phyloP scores from a whole-genome alignment of 2,113 vertebrate species.

The Rhineura floridana region DNA sequence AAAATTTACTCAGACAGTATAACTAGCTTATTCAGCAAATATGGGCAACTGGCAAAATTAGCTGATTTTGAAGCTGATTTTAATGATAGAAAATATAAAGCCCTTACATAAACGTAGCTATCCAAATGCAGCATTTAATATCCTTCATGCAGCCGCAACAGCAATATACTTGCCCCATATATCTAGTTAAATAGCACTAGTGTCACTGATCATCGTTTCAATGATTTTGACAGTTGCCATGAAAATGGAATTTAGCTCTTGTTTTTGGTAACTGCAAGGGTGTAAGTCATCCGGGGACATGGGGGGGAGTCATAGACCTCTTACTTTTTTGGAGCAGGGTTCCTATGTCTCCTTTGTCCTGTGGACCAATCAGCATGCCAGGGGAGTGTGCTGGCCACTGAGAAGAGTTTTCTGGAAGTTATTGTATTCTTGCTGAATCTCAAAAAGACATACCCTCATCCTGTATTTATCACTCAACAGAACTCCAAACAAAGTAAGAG shows the following conservation, averaged over 20 bases:
- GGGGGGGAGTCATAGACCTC: too few species aligned
- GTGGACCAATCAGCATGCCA: too few species aligned
- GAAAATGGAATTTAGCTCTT: neutral
- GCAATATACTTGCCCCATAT: neutral
- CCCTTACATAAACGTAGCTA: neutral
- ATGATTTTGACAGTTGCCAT: neutral
- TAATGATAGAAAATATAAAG: neutral
- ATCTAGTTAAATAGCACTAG: neutral
- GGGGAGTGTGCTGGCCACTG: too few species aligned
- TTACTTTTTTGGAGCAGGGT: too few species aligned
- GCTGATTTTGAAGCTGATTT: neutral
- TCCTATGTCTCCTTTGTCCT: too few species aligned
- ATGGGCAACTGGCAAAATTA: conserved; percentile 20
- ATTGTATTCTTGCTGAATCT: too few species aligned
- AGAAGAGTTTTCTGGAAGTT: too few species aligned
- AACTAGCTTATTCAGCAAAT: conserved; percentile 35
- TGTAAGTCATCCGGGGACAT: too few species aligned
- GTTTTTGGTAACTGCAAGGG: neutral
- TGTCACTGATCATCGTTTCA: neutral
- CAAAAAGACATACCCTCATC: too few species aligned
- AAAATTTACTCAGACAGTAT: conserved; percentile 7
- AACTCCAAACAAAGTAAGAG: too few species aligned
- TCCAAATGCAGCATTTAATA: neutral
- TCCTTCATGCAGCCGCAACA: too few species aligned
- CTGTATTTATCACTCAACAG: too few species aligned